Conservation (phyloP, 2,888 invertebrate genomes). For the Arenicola marina region DNA sequence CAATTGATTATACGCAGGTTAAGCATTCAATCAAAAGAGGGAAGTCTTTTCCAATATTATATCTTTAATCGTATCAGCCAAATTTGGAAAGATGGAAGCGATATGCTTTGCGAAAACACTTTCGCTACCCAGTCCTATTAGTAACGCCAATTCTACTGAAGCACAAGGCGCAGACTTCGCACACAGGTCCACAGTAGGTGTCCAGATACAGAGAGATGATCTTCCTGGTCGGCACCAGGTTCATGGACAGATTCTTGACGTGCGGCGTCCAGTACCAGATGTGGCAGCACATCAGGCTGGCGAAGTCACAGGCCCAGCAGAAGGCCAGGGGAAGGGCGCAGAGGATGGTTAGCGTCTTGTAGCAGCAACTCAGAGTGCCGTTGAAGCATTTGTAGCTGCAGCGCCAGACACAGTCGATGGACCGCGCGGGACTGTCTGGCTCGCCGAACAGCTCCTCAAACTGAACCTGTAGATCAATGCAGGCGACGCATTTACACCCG, state of each 20-base stretch:
- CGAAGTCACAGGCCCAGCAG: slow-evolving; percentile 60
- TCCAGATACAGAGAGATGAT: slow-evolving; percentile 6
- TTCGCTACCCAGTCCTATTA: background rate
- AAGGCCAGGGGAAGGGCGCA: slow-evolving; percentile 72
- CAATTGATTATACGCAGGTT: too few species aligned
- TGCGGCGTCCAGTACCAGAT: slow-evolving; percentile 77
- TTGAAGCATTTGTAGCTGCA: slow-evolving; percentile 71
- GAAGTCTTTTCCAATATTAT: too few species aligned
- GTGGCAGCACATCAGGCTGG: slow-evolving; percentile 67
- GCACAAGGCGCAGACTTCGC: slow-evolving; percentile 18
- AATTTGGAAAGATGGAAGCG: too few species aligned
- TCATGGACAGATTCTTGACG: slow-evolving; percentile 71
- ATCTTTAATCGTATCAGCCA: too few species aligned
- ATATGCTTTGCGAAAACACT: background rate
- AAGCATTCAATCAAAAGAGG: too few species aligned
- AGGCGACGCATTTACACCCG: too few species aligned
- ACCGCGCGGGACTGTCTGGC: slow-evolving; percentile 37
- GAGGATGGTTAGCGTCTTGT: slow-evolving; percentile 70
- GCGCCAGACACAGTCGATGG: slow-evolving; percentile 73
- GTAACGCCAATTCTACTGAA: slow-evolving; percentile 27
- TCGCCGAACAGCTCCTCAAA: slow-evolving; percentile 34
- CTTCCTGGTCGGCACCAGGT: slow-evolving; percentile 66
- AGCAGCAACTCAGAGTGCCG: slow-evolving; percentile 71
- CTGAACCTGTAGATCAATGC: slow-evolving; percentile 66
- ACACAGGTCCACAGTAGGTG: slow-evolving; percentile 23